Conservation (phyloP, 2,888 invertebrate species). For the Trisateles emortualis region DNA sequence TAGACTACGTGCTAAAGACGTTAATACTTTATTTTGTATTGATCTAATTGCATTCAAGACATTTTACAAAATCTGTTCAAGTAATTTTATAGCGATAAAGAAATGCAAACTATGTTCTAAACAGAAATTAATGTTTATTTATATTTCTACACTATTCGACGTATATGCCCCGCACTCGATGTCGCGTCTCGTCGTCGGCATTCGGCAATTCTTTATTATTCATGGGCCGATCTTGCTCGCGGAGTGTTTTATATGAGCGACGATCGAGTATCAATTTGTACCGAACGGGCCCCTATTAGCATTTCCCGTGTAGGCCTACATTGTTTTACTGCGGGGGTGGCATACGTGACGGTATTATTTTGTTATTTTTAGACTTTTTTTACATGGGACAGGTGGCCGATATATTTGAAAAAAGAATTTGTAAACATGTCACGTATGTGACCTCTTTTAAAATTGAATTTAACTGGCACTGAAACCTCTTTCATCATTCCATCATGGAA, state of each 20-base stretch:
- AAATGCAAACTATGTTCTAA: too few relatives aligned
- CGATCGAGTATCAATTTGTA: conserved; percentile 87
- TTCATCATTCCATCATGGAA: too few relatives aligned
- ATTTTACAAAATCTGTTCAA: too few relatives aligned
- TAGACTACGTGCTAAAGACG: too few relatives aligned
- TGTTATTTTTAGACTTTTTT: conserved; percentile 11
- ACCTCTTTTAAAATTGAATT: background rate
- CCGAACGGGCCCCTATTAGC: conserved; percentile 81
- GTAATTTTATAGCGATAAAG: too few relatives aligned
- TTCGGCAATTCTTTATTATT: conserved; percentile 85
- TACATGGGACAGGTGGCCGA: background rate
- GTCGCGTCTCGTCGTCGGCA: conserved; percentile 66
- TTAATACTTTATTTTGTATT: too few relatives aligned
- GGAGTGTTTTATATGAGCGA: conserved; percentile 87
- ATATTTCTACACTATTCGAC: conserved; percentile 44
- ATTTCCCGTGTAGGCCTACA: conserved; percentile 78
- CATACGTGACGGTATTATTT: conserved; percentile 25
- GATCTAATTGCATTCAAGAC: too few relatives aligned
- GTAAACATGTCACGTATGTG: background rate
- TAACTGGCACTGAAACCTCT: too few relatives aligned
- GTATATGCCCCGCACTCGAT: conserved; percentile 41
- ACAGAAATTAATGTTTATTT: too few relatives aligned
- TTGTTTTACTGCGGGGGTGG: conserved; percentile 66
- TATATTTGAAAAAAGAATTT: conserved; percentile 3
- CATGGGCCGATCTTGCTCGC: conserved; percentile 82